Conservation (phyloP, 2,113 vertebrate species). For the Tachuris rubrigastra region DNA sequence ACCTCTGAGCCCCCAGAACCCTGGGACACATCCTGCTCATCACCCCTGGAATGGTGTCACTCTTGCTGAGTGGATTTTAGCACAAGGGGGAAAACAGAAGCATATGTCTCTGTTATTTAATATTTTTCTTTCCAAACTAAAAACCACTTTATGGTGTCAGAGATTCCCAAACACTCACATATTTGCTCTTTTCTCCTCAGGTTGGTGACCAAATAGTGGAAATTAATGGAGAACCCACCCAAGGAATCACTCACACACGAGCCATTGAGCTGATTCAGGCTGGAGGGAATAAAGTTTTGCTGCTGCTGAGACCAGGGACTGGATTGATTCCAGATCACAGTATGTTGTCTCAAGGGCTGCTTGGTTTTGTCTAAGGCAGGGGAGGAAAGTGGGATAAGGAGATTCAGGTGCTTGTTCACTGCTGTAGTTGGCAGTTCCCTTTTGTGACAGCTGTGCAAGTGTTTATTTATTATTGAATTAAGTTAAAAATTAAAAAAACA, state of each 20-base stretch:
- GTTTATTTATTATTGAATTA: not conserved
- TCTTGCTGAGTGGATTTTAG: not conserved
- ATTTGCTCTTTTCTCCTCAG: conserved; percentile 67
- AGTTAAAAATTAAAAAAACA: not conserved
- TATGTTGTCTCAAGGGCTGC: conserved; percentile 63
- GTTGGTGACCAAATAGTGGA: conserved; percentile 99
- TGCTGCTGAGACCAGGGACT: conserved; percentile 90
- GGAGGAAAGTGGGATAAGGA: not conserved
- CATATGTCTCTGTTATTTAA: not conserved
- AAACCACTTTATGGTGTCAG: not conserved
- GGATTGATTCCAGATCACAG: conserved; percentile 93
- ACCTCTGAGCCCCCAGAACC: not conserved
- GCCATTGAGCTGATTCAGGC: conserved; percentile 98
- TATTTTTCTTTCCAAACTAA: not conserved
- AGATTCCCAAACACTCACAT: not conserved
- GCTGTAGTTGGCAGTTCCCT: not conserved
- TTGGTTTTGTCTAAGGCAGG: fast-evolving
- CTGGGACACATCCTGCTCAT: fast-evolving
- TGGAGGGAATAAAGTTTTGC: conserved; percentile 90
- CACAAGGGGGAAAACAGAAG: not conserved
- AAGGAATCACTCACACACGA: conserved; percentile 96
- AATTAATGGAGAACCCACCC: conserved; percentile 95
- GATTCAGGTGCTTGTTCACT: not conserved
- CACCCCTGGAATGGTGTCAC: fast-evolving
- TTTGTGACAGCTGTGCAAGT: not conserved